Percentiles rank a stretch among this genome's conserved stretches.
These are phyloP conservation scores for Meteorus sp. DNA, from an alignment of 1,140 invertebrate genomes.

Conservation along the genomic window DNA sequence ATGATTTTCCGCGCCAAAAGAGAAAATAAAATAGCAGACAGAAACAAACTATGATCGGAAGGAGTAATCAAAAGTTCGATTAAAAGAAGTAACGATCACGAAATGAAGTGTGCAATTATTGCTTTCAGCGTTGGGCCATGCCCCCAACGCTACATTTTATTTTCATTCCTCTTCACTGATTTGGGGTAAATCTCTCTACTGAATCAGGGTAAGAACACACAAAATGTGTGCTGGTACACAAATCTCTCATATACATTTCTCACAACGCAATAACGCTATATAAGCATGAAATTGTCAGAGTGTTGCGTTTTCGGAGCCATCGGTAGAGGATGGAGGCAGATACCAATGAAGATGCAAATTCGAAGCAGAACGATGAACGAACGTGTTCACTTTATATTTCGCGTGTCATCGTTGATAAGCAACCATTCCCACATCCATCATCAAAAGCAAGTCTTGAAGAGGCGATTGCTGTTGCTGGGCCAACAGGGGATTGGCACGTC, in stretches of 20 bases:
- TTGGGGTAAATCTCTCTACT: neutral
- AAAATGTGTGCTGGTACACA: neutral
- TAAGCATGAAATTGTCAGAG: neutral
- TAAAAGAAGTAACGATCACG: neutral
- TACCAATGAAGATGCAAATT: constrained; percentile 12
- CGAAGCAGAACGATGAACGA: constrained; percentile 32
- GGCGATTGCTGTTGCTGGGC: constrained; percentile 42
- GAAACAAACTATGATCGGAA: too few relatives aligned
- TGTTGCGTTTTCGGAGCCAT: neutral
- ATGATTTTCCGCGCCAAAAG: too few relatives aligned
- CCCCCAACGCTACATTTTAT: constrained; percentile 1
- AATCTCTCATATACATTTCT: neutral
- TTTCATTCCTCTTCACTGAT: neutral
- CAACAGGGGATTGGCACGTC: constrained; percentile 47
- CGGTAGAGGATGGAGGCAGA: constrained; percentile 33
- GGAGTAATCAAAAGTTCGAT: too few relatives aligned
- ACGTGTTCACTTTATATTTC: constrained; percentile 53
- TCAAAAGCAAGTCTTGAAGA: constrained; percentile 45
- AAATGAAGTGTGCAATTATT: constrained; percentile 6
- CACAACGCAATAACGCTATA: neutral
- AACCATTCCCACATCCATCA: constrained; percentile 33
- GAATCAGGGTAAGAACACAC: neutral
- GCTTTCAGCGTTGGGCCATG: constrained; percentile 9
- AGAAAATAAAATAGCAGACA: too few relatives aligned
- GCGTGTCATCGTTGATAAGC: constrained; percentile 34